Evolutionary conservation across 1,140 invertebrate species (phyloP), one percentile per base, ranked within the genome.

Genomic region (Polypedilum pembai): DNA sequence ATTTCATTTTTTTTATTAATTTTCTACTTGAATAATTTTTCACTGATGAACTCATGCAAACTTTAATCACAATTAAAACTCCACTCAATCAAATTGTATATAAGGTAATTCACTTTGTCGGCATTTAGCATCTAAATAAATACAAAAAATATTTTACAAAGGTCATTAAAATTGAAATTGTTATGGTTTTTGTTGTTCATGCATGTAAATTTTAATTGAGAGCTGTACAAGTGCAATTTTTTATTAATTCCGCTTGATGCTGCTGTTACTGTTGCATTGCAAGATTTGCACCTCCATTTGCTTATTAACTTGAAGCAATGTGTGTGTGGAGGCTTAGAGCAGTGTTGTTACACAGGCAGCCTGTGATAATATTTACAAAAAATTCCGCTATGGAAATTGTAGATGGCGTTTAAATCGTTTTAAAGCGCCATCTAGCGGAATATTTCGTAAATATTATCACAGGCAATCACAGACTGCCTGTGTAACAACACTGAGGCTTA

Each of bases 191-290:
- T 33, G 24, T 18, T 56, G 18, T 69, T 69, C 65, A 69, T 69
- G 65, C 65, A 69, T 69, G 18, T 18, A 69, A 69, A 69, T 69
- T 69, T 56, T 15, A 56, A n/a, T 56, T 4, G 7, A 56, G 4
- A 56, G 45, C 12, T 56, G n/a, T 56, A n/a, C 12, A 56, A n/a
- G 45, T 56, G 45, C 45, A 56, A 4, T 56, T 20, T 18, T 69
- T 20, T 21, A 69, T 69, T 69, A 69, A 69, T 69, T 69, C 17
- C 20, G 65, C 20, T 21, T 18, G 65, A 66, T 66, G 65, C 65
- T 20, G 15, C 17, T 66, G 10, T 69, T n/a, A 20, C 63, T 17
- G 8, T 69, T 69, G 15, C 65, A 20, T 69, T 69, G 65, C 20
- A 21, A 21, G 4, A 69, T 69, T 69, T 69, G 65, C 65, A 18